phyloP scores from a whole-genome alignment of 2,888 invertebrate genomes.

The Ichneumon xanthorius region DNA sequence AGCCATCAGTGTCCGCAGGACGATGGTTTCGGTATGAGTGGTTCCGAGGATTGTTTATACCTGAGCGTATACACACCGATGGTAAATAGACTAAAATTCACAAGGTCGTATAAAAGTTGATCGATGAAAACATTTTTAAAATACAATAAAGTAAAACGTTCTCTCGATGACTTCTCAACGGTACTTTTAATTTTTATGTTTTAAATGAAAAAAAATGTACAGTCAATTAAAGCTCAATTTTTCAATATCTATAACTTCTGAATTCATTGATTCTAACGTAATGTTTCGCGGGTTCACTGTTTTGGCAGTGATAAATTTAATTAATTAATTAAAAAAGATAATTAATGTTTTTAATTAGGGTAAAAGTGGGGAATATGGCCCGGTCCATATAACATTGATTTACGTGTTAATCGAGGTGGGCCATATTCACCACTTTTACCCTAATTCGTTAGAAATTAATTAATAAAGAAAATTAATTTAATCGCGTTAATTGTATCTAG shows the following conservation, averaged over 20 bases:
- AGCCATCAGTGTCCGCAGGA: conserved; percentile 68
- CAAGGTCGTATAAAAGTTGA: neutral
- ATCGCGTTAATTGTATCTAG: conserved; percentile 34
- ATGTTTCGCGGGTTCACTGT: neutral
- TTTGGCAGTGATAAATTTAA: neutral
- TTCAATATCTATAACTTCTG: neutral
- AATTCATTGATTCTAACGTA: neutral
- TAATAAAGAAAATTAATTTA: neutral
- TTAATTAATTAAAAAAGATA: neutral
- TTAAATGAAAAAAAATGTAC: neutral
- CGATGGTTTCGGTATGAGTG: conserved; percentile 38
- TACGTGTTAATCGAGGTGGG: too few relatives aligned
- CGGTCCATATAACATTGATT: too few relatives aligned
- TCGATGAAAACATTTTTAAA: neutral
- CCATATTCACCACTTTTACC: too few relatives aligned
- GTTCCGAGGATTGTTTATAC: conserved; percentile 69
- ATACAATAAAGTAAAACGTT: neutral
- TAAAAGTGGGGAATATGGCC: too few relatives aligned
- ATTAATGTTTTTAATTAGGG: neutral
- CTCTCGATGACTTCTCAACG: neutral
- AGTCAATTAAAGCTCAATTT: neutral
- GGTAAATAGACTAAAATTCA: conserved; percentile 46
- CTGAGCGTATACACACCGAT: conserved; percentile 70
- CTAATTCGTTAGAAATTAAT: neutral
- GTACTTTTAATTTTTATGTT: neutral